Evolutionary conservation across 2,113 vertebrate genomes (phyloP), one percentile per base, ranked within the genome.

Genomic region (Echinops telfairi): DNA sequence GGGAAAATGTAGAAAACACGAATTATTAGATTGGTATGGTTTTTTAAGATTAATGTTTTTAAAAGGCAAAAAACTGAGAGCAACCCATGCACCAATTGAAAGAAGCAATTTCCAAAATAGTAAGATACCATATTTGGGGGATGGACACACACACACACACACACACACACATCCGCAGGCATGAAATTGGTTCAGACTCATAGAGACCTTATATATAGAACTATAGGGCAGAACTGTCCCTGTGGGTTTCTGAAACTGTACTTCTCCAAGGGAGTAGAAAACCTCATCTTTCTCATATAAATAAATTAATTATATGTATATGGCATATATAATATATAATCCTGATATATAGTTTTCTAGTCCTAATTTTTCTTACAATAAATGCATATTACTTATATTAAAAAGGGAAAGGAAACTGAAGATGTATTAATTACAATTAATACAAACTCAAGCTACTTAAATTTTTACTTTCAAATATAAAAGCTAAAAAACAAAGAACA

Each of bases 401-500:
- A 29, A 80, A 80, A 33, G 22, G 25, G 38, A 73, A 71, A 80
- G 43, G 47, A 22, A 53, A 92, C 23, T 38, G 23, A 79, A 17
- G 22, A 66, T 53, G 53, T 23, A 78, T 64, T 31, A 84, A 73
- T 92, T 85, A 92, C 64, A 79, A 66, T 33, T 25, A 88, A 71
- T 89, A 83, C 75, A 89, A 94, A 78, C 31, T 27, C 33, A 73
- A 85, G 43, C 17, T 81, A 89, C 53, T 79, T 75, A 92, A 83
- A 87, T 68, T 87, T 86, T 92, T 58, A 90, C 78, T 58, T 83
- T 87, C 27, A 64, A 90, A 78, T 76, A 70, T 53, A 43, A 92
- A 89, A 92, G 73, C 22, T 92, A 27, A 80, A 88, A 90, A 75
- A 75, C 47, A 36, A 95, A 92, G 22, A 83, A 78, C 11, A 84